Evolutionary conservation across 2,888 invertebrate species (phyloP), one percentile per base, ranked within the genome.

Genomic region (Julus scandinavius): DNA sequence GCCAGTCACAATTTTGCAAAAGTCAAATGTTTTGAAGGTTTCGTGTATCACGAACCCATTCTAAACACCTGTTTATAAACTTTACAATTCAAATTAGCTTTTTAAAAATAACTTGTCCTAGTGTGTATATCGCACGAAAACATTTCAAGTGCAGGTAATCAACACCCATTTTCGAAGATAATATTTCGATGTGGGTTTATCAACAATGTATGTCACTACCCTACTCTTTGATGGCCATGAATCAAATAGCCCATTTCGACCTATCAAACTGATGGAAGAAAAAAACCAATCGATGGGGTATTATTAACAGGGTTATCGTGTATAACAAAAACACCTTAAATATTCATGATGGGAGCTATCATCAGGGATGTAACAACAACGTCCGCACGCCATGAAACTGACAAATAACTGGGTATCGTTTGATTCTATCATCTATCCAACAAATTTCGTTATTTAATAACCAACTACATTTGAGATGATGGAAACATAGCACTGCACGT

Each of bases 341-440:
- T 40, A 80, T 80, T 80, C 80, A 80, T 29, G 80, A 80, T 80
- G 80, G 38, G 38, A 40, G 2, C 80, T 80, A 80, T 13, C 80
- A 80, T 38, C 80, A 80, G 13, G 13, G 80, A 40, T 80, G 38
- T 9, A 40, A 80, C 5, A 38, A 72, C 7, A 80, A 29, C 38
- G 29, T 29, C 72, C 80, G 29, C 80, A 80, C 80, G 80, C 13
- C 38, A 80, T 38, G 38, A 4, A 13, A 80, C 38, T 38, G 72
- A 29, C 72, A 72, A 72, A 72, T 72, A 72, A 72, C 29, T 13
- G 72, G 72, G 72, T 72, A 29, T 72, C 72, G n/a, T 11, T 72
- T 72, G 72, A 29, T 11, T n/a, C 11, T 29, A 29, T 29, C 29
- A 72, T 72, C 72, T 0, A 29, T 20, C 3, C 7, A 7, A 72